Base-by-base conservation (phyloP, 2,113 vertebrate genomes). In the Gallinago paraguaiae region DNA sequence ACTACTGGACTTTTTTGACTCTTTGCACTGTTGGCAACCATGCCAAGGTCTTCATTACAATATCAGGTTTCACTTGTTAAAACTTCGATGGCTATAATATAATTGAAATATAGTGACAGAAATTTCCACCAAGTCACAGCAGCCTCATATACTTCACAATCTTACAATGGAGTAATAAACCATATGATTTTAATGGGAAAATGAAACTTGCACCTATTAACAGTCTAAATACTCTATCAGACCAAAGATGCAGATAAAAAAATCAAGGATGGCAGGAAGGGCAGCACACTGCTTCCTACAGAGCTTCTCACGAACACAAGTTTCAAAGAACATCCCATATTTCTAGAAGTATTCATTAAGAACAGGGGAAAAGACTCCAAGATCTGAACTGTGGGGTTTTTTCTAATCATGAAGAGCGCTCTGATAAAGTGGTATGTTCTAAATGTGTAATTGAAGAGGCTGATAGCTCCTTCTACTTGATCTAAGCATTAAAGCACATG, bases 21-120 rank as follows among this genome's bases (percentile, higher is more conserved):
- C 61, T 53, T 4, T 35, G 48, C 48, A 27, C 85, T 78, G 67
- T 54, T 91, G 77, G 82, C 76, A 81, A 80, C 61, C 0, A 1
- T 41, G 57, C 53, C 3, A 33, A 80, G 78, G 65, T 86, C 86
- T 53, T 92, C 86, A 96, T 88, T 72, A 93, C 74, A 92, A 6
- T 75, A 89, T 87, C 95, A 94, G 83, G 53, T 74, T 79, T n/a
- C 85, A 63, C 60, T 92, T 79, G 77, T 88, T 94, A 92, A 61
- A 93, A 91, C 57, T 92, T 74, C 95, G 71, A 76, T 60, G 81
- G 90, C 92, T 95, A 4, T 30, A 65, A 25, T 25, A 28, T 11
- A 93, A 92, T 24, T 24, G 69, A 88, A 77, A 94, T 39, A 67
- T 48, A 63, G 82, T 0, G 13, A 82, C 83, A 94, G 68, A 86